Base-by-base conservation (phyloP, 1,140 invertebrate species). In the Bombus sibiricus region DNA sequence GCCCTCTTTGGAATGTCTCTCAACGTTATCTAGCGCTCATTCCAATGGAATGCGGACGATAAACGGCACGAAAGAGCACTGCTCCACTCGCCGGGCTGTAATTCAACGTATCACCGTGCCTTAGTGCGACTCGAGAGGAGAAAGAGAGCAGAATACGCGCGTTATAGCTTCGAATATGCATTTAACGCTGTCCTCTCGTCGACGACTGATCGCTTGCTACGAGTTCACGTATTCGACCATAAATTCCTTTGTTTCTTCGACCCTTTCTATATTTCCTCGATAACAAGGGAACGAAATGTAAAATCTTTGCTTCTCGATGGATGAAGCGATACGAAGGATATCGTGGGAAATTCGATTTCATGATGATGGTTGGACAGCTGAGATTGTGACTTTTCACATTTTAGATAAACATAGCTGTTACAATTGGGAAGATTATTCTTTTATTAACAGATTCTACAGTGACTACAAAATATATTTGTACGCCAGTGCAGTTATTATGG, bases 1-100 rank as follows among this genome's bases (percentile, higher is more conserved):
- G 43, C 32, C 43, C 10, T 34, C 25, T 13, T 5, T 47, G 83
- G 83, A 89, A 86, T 88, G 79, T 88, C 88, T 83, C 79, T 62
- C 62, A 47, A 74, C 77, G 62, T 81, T 89, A 89, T 89, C 88
- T 68, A 62, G 39, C 69, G 74, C 41, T 81, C 71, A 37, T 81
- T 85, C 80, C 37, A 84, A 82, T 85, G 85, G 83, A 90, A 91
- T 89, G 90, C 82, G 85, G 81, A 85, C 85, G 79, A 86, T 85
- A 86, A 86, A 81, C 84, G 79, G 41, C 83, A 74, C 66, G 79
- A 72, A 75, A 53, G 73, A 81, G 77, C 68, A 64, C 28, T 75
- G 77, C 81, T 39, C 85, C 10, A 62, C 80, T 77, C 69, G 85
- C 47, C n/a, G 43, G 75, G 81, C 78, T 69, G 77, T 53, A 57